Conservation (phyloP, 2,113 vertebrate species). For the Crotalus horridus region DNA sequence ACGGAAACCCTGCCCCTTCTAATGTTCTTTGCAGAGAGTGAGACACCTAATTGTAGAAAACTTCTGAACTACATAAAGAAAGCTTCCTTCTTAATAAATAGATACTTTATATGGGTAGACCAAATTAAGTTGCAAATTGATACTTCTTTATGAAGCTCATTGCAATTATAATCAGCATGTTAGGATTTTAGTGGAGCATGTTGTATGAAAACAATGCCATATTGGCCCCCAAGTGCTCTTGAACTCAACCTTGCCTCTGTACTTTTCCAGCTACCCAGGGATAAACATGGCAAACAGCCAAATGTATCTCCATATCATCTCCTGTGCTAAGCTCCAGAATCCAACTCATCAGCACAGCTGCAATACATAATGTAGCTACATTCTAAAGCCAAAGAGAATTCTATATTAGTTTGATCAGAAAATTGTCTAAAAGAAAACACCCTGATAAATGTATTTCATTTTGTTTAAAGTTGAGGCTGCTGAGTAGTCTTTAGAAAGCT, state of each 20-base stretch:
- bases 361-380: slow-evolving; percentile 67
- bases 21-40: not conserved
- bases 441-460: slow-evolving; percentile 47
- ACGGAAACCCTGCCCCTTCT: not conserved
- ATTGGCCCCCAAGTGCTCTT: slow-evolving; percentile 35
- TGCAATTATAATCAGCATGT: slow-evolving; percentile 30
- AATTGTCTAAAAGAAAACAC: slow-evolving; percentile 62
- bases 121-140: slow-evolving; percentile 31
- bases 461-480: slow-evolving; percentile 39
- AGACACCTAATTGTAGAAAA: not conserved
- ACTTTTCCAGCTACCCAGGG: slow-evolving; percentile 39
- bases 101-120: slow-evolving; percentile 31
- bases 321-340: slow-evolving; percentile 57
- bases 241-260: slow-evolving; percentile 41
- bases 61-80: slow-evolving; percentile 28
- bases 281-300: slow-evolving; percentile 41
- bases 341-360: slow-evolving; percentile 65
- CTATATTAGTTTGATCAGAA: slow-evolving; percentile 62
- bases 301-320: slow-evolving; percentile 55
- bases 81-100: slow-evolving; percentile 14
- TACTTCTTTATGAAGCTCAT: slow-evolving; percentile 40
- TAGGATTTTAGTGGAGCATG: slow-evolving; percentile 44
- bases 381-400: slow-evolving; percentile 66
- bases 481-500: slow-evolving; percentile 50
- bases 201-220: slow-evolving; percentile 53